Base-by-base conservation (phyloP, 2,113 vertebrate species). In the Alouatta palliata region DNA sequence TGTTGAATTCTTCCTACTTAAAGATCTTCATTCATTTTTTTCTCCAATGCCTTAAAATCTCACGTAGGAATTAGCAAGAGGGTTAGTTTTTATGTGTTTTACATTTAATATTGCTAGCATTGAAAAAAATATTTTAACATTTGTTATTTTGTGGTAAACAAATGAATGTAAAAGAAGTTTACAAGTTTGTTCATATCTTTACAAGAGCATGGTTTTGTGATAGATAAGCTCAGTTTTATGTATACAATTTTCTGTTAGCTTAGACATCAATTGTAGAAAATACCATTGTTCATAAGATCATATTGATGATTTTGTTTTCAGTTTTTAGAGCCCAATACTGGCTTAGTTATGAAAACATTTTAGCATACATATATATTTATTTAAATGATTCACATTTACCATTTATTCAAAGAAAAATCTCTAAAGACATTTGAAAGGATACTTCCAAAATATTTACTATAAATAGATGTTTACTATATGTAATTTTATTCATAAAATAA, bases 1-100 rank as follows among this genome's bases (percentile, higher is more conserved):
- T 70, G 82, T 61, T 98, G 52, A 86, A 97, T 97, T 97, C 93
- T 84, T 98, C 93, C 89, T 79, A 96, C 76, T 97, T 94, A 95
- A 93, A 97, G 97, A 86, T 97, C 90, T 97, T 95, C 3, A 11
- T 97, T 96, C 98, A 83, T 93, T 97, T 91, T 93, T 93, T 95
- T 77, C 95, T 95, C 61, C 43, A 94, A 35, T 58, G 68, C 37
- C 40, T 96, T 90, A 70, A 97, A 95, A 85, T 43, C 71, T 96
- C 45, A 88, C 8, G 54, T 86, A 91, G 90, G 85, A 92, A 94
- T 97, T 97, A 97, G 9, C 54, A 95, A 92, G 7, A 80, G 45
- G 10, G 83, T 82, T 73, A 45, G 37, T 45, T 88, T 93, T 90
- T 66, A 79, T 20, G 58, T n/a, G 6, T 40, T 77, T 95, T 92